Evolutionary conservation across 2,888 invertebrate species (phyloP).

Genomic region (Caenorhabditis zanzibari): DNA sequence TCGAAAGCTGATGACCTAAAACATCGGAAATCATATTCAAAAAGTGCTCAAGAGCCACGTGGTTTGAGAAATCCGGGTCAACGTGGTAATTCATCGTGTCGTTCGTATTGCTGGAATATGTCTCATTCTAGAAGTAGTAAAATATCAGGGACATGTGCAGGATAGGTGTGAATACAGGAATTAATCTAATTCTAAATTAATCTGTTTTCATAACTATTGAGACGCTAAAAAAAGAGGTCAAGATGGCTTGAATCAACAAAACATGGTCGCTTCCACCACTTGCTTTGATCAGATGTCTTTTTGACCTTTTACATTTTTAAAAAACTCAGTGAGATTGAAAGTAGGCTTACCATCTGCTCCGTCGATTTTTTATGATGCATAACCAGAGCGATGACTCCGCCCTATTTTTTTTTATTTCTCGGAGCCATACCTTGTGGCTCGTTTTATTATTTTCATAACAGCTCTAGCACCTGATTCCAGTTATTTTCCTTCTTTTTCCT

Average conservation of each 20-base stretch:
- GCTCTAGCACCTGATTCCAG: not conserved
- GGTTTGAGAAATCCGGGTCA: no score
- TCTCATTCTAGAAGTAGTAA: not conserved
- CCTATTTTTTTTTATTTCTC: not conserved
- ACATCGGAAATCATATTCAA: no score
- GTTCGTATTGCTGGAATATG: not conserved
- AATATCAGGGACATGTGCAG: not conserved
- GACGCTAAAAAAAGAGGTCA: not conserved
- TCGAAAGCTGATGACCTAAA: no score
- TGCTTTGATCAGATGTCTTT: no score
- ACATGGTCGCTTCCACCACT: no score
- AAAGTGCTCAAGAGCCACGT: no score
- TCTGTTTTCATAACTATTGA: not conserved
- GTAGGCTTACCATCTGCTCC: no score
- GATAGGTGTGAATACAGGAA: not conserved
- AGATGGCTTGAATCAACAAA: not conserved
- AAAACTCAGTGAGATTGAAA: no score
- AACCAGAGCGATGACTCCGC: not conserved
- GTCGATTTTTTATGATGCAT: not conserved
- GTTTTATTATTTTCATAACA: not conserved
- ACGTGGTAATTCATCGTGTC: no score
- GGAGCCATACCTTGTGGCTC: not conserved
- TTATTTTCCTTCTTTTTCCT: not conserved
- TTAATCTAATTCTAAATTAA: not conserved
- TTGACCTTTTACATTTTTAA: no score